Evolutionary conservation across 2,888 invertebrate genomes (phyloP).

Genomic region (Drosophila multiciliata): DNA sequence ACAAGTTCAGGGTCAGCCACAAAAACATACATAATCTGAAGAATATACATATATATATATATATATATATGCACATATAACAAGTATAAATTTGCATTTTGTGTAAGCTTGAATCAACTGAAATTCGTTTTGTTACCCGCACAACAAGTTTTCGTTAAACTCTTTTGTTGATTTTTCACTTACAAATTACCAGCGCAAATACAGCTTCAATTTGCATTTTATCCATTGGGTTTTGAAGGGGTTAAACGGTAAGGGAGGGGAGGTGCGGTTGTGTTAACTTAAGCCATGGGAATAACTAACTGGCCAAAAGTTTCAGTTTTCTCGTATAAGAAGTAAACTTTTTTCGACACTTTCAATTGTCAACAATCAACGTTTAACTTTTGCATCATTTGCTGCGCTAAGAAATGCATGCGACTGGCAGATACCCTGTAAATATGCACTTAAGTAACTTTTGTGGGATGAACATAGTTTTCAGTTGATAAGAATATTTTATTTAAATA

Average conservation of each 20-base stretch:
- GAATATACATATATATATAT: neutral
- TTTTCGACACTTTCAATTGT: conserved; percentile 23
- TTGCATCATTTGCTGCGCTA: conserved; percentile 32
- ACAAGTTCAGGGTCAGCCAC: conserved; percentile 70
- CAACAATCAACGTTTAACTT: conserved; percentile 27
- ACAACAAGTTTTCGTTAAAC: conserved; percentile 40
- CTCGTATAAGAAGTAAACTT: conserved; percentile 38
- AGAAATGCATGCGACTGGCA: neutral
- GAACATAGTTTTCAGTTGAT: neutral
- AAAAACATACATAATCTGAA: conserved; percentile 4
- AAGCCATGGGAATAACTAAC: neutral
- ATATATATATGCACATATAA: neutral
- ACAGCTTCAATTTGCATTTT: conserved; percentile 36
- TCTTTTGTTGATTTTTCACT: conserved; percentile 52
- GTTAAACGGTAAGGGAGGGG: neutral
- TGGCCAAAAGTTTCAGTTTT: conserved; percentile 30
- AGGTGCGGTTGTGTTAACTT: neutral
- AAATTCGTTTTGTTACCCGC: conserved; percentile 6
- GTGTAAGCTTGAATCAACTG: conserved; percentile 16
- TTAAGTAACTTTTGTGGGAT: neutral
- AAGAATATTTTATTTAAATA: neutral
- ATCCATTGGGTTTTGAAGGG: neutral
- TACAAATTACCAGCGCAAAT: conserved; percentile 58
- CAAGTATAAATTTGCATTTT: conserved; percentile 46
- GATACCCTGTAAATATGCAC: neutral